These are phyloP conservation scores for Dendrolimus pini DNA, from an alignment of 2,888 invertebrate genomes.

Conservation along the genomic window DNA sequence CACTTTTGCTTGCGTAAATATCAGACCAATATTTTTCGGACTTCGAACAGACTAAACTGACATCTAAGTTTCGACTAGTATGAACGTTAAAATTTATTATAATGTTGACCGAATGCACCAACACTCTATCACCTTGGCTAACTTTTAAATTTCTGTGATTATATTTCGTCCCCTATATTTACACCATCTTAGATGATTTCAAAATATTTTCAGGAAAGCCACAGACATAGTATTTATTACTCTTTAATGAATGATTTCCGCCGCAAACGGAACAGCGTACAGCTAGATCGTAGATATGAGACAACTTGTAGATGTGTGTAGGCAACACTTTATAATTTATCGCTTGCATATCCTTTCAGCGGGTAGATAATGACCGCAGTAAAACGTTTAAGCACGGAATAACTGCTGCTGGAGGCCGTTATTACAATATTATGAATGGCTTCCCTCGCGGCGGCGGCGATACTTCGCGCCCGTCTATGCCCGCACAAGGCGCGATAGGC, in stretches of 20 bases:
- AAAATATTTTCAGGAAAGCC: background rate
- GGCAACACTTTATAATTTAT: conserved; percentile 65
- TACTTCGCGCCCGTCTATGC: conserved; percentile 16
- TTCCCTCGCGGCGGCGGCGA: conserved; percentile 42
- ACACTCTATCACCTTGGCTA: no score
- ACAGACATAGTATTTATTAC: conserved; percentile 29
- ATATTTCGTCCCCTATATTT: no score
- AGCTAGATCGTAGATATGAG: conserved; percentile 46
- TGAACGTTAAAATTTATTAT: no score
- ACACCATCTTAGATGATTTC: no score
- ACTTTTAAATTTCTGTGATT: no score
- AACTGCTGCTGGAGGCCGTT: conserved; percentile 72
- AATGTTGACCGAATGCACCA: no score
- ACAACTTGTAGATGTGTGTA: conserved; percentile 41
- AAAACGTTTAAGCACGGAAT: conserved; percentile 76
- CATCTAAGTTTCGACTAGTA: no score
- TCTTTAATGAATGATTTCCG: conserved; percentile 41
- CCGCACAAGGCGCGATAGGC: conserved; percentile 17
- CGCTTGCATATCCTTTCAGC: conserved; percentile 75
- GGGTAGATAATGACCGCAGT: conserved; percentile 76
- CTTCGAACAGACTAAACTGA: no score
- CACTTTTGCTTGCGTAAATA: no score
- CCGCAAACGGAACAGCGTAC: conserved; percentile 31
- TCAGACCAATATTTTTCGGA: no score
- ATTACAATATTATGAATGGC: conserved; percentile 76